Percentiles rank a stretch among this genome's conserved stretches.
phyloP scores from a whole-genome alignment of 53 echinoderm and acorn worm species.

The Temnopleurus reevesii region DNA sequence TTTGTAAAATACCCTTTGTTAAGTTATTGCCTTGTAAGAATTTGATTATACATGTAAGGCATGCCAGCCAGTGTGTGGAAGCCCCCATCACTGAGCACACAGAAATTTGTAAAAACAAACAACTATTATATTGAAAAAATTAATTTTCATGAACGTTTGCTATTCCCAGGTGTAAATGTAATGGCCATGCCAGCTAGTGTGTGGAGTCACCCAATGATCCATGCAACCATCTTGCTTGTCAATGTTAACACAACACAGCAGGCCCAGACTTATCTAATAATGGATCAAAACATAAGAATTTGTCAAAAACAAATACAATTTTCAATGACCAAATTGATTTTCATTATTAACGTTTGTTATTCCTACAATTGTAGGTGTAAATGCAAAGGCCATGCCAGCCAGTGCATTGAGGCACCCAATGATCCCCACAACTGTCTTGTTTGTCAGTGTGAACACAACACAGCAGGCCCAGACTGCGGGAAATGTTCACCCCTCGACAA shows the following conservation, averaged over 20 bases:
- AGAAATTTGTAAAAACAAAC: no score
- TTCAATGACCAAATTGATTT: not conserved
- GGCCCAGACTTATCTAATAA: no score
- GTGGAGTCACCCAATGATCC: constrained; percentile 37
- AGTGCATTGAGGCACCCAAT: constrained; percentile 61
- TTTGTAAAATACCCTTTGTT: no score
- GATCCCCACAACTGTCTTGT: constrained; percentile 55
- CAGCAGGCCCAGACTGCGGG: constrained; percentile 72
- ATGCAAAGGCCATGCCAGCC: constrained; percentile 86
- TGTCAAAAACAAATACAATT: no score
- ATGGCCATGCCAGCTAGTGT: constrained; percentile 83
- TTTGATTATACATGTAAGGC: no score
- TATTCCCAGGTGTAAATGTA: constrained; percentile 77
- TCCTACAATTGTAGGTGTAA: constrained; percentile 69
- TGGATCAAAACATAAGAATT: not conserved
- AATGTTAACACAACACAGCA: constrained; percentile 82
- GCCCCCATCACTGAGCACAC: no score
- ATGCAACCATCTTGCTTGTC: constrained; percentile 58
- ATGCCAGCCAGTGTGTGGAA: no score
- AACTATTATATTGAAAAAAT: no score
- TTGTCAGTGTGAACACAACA: constrained; percentile 85
- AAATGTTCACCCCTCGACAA: constrained; percentile 74
- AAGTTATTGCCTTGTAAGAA: no score
- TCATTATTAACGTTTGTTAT: not conserved
- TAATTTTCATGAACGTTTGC: not conserved